Base-by-base conservation (phyloP, 2,797 vertebrate species). In the Ficedula albicollis region DNA sequence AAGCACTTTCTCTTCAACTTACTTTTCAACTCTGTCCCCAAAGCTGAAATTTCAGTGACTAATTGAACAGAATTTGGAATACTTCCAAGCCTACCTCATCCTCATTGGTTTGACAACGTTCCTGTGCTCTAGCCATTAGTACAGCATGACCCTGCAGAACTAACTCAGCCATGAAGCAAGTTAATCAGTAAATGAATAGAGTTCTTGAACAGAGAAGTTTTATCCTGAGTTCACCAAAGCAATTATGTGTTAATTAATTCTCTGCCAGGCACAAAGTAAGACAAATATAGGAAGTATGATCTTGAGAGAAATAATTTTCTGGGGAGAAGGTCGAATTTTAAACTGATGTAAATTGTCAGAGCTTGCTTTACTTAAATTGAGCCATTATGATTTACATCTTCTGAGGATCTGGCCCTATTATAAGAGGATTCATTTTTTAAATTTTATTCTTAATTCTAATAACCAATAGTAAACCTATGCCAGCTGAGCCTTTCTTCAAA, bases 121-220 rank as follows among this genome's bases (percentile, higher is more conserved):
- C 63, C 91, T 90, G 81, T 55, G 93, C 86, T 95, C 75, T 87
- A 93, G 96, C 87, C 92, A 93, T 95, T 96, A 96, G 95, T 76
- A 94, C 96, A 88, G 90, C 87, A 87, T 87, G 95, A 97, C 95
- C 94, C 95, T 87, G 75, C 83, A 90, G 87, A 93, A 95, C 85
- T 90, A 95, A 97, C 95, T 97, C 95, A 95, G 93, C 94, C 96
- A 91, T 96, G 96, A 97, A 97, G 94, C 87, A 95, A 96, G 97
- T 97, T 97, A 97, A 97, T 97, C 95, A 97, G 95, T 96, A 97
- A 97, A 96, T 92, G 93, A 97, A 96, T 78, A 89, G 92, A 91
- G 83, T 84, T 95, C 95, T 75, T 87, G 82, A 97, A 84, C 88
- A 93, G 80, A 38, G 72, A 90, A 96, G 75, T 97, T 95, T 95